Conservation (phyloP, 2,113 vertebrate species). For the Falcunculus frontatus region DNA sequence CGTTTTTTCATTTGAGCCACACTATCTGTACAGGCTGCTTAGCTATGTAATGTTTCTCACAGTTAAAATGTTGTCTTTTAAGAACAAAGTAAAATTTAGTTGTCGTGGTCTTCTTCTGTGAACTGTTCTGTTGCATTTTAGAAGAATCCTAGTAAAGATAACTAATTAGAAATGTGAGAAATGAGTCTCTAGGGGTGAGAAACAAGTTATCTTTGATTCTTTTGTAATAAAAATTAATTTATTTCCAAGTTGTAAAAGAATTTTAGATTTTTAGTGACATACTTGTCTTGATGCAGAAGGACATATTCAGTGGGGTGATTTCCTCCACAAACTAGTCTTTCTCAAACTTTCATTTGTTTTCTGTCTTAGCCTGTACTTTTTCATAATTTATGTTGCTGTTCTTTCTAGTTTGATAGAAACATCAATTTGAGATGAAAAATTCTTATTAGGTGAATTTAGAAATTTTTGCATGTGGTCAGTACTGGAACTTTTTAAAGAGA, state of each 20-base stretch:
- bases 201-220: neutral
- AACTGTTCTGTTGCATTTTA: neutral
- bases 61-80: neutral
- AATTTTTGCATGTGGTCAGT: neutral
- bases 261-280: neutral
- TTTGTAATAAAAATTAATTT: neutral
- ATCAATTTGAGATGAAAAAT: neutral
- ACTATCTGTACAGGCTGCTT: neutral
- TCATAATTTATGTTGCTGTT: neutral
- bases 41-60: neutral
- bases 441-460: neutral
- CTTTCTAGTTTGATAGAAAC: neutral
- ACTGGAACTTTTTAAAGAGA: neutral
- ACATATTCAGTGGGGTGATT: neutral
- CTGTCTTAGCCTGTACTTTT: neutral
- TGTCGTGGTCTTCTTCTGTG: neutral
- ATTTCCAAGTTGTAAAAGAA: neutral
- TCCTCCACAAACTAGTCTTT: neutral
- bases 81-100: neutral
- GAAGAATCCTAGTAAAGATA: neutral
- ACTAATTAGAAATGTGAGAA: neutral
- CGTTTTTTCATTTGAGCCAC: neutral
- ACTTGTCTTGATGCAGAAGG: neutral
- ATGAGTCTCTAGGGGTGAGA: neutral
- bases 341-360: neutral